Evolutionary conservation across 2,888 invertebrate genomes (phyloP).

Genomic region (Temnothorax unifasciatus): DNA sequence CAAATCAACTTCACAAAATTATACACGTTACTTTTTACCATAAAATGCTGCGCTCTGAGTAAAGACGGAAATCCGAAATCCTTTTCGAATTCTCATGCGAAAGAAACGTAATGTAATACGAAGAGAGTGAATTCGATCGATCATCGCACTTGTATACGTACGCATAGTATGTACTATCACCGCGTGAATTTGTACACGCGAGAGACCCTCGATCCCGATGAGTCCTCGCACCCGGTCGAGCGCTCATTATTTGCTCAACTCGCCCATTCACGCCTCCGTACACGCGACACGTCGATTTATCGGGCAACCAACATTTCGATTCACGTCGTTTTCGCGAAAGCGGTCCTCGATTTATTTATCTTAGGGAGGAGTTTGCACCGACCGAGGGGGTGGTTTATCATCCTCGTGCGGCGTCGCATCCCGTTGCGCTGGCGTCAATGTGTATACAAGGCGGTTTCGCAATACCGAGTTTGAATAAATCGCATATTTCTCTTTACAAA

Average conservation of each 20-base stretch:
- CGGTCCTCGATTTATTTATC: constrained; percentile 70
- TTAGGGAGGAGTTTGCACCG: constrained; percentile 63
- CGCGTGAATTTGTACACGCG: constrained; percentile 42
- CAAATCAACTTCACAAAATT: not conserved
- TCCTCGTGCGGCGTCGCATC: constrained; percentile 72
- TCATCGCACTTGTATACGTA: not conserved
- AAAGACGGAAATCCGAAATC: not conserved
- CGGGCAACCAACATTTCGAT: constrained; percentile 52
- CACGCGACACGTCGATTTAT: constrained; percentile 53
- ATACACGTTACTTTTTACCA: not conserved
- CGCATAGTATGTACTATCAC: constrained; percentile 3
- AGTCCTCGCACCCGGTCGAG: not conserved
- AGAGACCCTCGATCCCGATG: constrained; percentile 31
- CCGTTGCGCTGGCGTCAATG: constrained; percentile 17
- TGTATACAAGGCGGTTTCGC: constrained; percentile 32
- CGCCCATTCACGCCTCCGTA: constrained; percentile 51
- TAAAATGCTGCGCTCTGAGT: not conserved
- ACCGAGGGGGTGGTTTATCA: constrained; percentile 68
- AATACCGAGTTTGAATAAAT: not conserved
- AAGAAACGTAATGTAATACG: not conserved
- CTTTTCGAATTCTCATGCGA: not conserved
- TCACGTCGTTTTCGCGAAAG: constrained; percentile 48
- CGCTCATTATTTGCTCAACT: constrained; percentile 58
- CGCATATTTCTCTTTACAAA: not conserved
- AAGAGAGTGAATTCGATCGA: constrained; percentile 11